These are phyloP conservation scores for Dugesia japonica DNA, from an alignment of 2,888 invertebrate species.

Conservation along the genomic window DNA sequence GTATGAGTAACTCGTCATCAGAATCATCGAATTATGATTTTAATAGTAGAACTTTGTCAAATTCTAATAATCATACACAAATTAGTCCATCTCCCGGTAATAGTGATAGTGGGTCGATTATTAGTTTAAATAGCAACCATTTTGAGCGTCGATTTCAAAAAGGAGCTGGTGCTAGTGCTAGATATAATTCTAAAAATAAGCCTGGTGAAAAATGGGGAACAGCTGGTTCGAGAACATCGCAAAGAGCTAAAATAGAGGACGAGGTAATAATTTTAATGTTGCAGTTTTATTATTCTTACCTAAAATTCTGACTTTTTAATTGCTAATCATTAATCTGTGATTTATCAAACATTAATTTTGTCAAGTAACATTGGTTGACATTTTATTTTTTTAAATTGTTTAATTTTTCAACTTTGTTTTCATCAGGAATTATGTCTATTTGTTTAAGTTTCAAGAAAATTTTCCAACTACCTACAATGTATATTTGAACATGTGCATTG, in stretches of 20 bases:
- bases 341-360: no score
- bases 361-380: no score
- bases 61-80: slow-evolving; percentile 9
- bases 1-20: neutral
- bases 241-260: neutral
- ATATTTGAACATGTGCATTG: no score
- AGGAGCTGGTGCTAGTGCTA: neutral
- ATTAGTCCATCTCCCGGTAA: neutral
- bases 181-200: neutral
- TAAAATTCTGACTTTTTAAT: no score
- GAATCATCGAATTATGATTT: neutral
- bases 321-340: no score
- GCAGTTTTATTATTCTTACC: no score
- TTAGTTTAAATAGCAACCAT: neutral
- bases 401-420: no score
- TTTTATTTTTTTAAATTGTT: no score
- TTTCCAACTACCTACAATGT: no score
- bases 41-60: neutral
- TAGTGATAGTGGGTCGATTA: neutral
- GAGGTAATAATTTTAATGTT: no score
- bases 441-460: no score
- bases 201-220: neutral
- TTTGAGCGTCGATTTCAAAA: neutral
- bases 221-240: neutral
- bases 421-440: no score